These are phyloP conservation scores for Holothuria leucospilota DNA, from an alignment of 53 echinoderm and acorn worm species.

Conservation along the genomic window DNA sequence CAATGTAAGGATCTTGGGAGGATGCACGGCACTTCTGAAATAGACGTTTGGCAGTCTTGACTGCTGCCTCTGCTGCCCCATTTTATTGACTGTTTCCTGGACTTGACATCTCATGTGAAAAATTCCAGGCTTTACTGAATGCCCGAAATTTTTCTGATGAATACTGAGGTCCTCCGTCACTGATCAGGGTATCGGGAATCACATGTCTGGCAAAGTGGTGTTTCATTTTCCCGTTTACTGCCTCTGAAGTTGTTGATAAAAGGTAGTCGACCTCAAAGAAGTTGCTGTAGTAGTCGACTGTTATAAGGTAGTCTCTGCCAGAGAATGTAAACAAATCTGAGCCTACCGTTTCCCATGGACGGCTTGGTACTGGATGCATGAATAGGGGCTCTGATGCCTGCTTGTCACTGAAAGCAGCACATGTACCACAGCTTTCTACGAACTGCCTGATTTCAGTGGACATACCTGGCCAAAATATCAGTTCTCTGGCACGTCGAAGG, in stretches of 20 bases:
- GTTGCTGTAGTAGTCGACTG: constrained; percentile 67
- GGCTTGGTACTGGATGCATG: constrained; percentile 43
- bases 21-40: constrained; percentile 54
- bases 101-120: too few relatives aligned
- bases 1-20: constrained; percentile 50
- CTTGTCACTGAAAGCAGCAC: constrained; percentile 22
- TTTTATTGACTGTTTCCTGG: constrained; percentile 54
- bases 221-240: constrained; percentile 44
- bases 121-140: too few relatives aligned
- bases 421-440: constrained; percentile 59
- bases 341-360: constrained; percentile 64
- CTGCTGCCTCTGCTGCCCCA: constrained; percentile 65
- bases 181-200: constrained; percentile 36
- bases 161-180: too few relatives aligned
- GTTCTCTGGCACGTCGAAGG: constrained; percentile 54
- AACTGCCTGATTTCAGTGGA: constrained; percentile 56
- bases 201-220: too few relatives aligned
- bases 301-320: constrained; percentile 45
- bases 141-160: too few relatives aligned
- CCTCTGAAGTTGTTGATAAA: constrained; percentile 1
- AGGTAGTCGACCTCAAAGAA: constrained; percentile 70
- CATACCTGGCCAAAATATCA: constrained; percentile 68
- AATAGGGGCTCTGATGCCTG: constrained; percentile 62
- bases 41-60: constrained; percentile 68
- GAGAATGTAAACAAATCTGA: constrained; percentile 42